Conservation (phyloP, 2,888 invertebrate species). For the Dolomedes plantarius region DNA sequence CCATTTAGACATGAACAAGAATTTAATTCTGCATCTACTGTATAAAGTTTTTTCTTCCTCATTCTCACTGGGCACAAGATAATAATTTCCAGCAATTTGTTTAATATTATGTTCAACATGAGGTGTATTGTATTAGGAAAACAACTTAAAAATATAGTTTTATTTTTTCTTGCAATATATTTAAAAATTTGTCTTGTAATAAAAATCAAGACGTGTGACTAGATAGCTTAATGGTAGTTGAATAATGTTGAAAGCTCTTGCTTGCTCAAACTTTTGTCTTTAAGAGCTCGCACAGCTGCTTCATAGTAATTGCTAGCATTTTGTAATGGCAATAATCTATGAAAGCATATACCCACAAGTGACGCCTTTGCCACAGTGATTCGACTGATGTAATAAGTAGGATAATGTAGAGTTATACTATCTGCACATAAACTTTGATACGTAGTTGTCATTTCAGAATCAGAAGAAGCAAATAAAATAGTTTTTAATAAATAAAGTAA, state of each 20-base stretch:
- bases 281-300: slow-evolving; percentile 45
- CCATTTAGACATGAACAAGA: slow-evolving; percentile 45
- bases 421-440: slow-evolving; percentile 38
- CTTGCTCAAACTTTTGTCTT: slow-evolving; percentile 41
- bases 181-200: slow-evolving; percentile 39
- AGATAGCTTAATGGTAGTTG: slow-evolving; percentile 45
- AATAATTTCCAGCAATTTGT: slow-evolving; percentile 51
- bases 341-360: slow-evolving; percentile 17
- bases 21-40: slow-evolving; percentile 52
- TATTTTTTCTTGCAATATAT: slow-evolving; percentile 24
- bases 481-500: slow-evolving; percentile 48
- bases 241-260: slow-evolving; percentile 41
- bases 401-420: slow-evolving; percentile 42
- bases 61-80: slow-evolving; percentile 39
- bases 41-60: slow-evolving; percentile 29
- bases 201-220: slow-evolving; percentile 39
- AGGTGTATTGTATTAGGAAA: slow-evolving; percentile 25
- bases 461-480: slow-evolving; percentile 44
- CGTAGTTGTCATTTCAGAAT: slow-evolving; percentile 42
- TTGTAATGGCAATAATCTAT: slow-evolving; percentile 28
- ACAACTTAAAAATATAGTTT: slow-evolving; percentile 14
- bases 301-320: slow-evolving; percentile 59
- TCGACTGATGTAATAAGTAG: slow-evolving; percentile 26
- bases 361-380: slow-evolving; percentile 25
- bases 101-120: slow-evolving; percentile 28